These are phyloP conservation scores for Apodemia zela DNA, from an alignment of 2,888 invertebrate genomes.

Conservation along the genomic window DNA sequence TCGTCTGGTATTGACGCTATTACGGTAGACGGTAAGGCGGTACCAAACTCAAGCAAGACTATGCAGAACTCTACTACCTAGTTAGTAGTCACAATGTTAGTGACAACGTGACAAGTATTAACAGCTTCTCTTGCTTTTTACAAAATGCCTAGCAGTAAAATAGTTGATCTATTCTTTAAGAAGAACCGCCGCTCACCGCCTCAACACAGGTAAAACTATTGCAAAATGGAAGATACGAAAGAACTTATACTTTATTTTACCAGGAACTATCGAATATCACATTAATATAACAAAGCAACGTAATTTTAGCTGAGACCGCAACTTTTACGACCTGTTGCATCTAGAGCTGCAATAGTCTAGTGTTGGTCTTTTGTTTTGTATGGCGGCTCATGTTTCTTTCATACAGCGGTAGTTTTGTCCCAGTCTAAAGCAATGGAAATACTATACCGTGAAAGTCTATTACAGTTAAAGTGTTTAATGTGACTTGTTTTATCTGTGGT, in stretches of 20 bases:
- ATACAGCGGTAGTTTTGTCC: slow-evolving; percentile 8
- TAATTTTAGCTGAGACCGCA: slow-evolving; percentile 63
- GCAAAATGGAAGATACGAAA: too few relatives aligned
- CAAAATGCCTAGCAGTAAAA: too few relatives aligned
- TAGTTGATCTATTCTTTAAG: too few relatives aligned
- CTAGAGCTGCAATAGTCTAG: slow-evolving; percentile 36
- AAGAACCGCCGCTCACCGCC: too few relatives aligned
- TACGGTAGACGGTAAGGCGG: too few relatives aligned
- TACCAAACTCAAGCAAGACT: too few relatives aligned
- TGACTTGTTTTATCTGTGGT: not conserved
- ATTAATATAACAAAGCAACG: slow-evolving; percentile 60
- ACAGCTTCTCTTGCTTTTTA: too few relatives aligned
- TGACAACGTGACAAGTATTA: too few relatives aligned
- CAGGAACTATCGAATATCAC: slow-evolving; percentile 54
- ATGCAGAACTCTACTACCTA: too few relatives aligned
- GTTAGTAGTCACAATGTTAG: too few relatives aligned
- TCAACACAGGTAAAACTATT: too few relatives aligned
- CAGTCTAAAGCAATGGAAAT: slow-evolving; percentile 16
- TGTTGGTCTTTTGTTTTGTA: slow-evolving; percentile 29
- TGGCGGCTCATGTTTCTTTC: slow-evolving; percentile 28
- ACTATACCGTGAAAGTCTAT: slow-evolving; percentile 6
- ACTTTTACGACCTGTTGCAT: slow-evolving; percentile 58
- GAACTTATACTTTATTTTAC: slow-evolving; percentile 23
- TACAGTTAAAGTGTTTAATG: not conserved
- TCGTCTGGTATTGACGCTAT: too few relatives aligned